These are phyloP conservation scores for Stercorarius parasiticus DNA, from an alignment of 2,113 vertebrate species.

Conservation along the genomic window DNA sequence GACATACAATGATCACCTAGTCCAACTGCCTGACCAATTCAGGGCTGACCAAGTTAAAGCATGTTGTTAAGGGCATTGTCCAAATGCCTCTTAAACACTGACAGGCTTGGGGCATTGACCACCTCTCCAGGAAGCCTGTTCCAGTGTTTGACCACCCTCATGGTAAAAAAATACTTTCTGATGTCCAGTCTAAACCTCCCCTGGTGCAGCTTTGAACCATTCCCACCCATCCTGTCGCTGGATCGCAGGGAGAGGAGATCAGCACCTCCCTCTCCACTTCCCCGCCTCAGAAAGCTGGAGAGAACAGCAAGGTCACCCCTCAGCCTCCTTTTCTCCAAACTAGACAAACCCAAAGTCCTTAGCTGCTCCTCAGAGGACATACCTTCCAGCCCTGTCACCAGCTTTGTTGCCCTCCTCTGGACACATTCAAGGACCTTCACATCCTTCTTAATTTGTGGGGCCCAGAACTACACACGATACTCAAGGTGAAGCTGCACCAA, in stretches of 20 bases:
- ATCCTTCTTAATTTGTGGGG: background rate
- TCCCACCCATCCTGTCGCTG: background rate
- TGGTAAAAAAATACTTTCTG: background rate
- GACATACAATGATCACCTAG: background rate
- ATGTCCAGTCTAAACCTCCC: background rate
- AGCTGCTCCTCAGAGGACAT: background rate
- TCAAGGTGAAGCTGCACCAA: background rate
- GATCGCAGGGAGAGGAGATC: background rate
- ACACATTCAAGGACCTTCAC: background rate
- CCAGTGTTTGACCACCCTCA: background rate
- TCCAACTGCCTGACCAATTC: background rate
- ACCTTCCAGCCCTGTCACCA: background rate
- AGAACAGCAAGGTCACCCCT: background rate
- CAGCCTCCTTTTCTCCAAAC: background rate
- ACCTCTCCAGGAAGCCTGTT: background rate
- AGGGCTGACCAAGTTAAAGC: background rate
- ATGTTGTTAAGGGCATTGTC: background rate
- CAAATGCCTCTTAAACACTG: background rate
- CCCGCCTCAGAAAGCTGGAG: background rate
- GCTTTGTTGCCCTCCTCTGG: background rate
- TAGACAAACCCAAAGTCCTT: background rate
- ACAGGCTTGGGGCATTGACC: background rate
- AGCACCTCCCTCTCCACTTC: background rate
- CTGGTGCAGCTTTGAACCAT: background rate
- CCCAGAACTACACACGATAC: background rate